Base-by-base conservation (phyloP, 2,113 vertebrate genomes). In the Catagonus wagneri region DNA sequence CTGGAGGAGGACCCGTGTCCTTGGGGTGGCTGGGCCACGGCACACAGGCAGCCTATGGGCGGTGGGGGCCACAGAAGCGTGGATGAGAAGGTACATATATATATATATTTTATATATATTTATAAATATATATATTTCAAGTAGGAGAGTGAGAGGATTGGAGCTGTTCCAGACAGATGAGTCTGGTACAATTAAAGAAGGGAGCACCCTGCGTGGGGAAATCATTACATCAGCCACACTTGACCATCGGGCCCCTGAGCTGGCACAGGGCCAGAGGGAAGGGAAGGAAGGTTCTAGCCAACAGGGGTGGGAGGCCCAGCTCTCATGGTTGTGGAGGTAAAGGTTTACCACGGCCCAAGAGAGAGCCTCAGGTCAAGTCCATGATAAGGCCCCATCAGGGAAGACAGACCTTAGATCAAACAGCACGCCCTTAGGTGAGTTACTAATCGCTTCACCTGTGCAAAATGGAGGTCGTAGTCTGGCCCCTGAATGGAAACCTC, bases 11-110 rank as follows among this genome's bases (percentile, higher is more conserved):
- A 4, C 69, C 36, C 15, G 9, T 1, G 10, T 71, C 58, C 68
- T 75, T 16, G 0, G n/a, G 9, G 17, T 2, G 39, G 56, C 6
- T 0, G 1, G 50, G 14, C 50, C 32, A 3, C 27, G 7, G 4
- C 79, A 20, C 0, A 4, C 3, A 3, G 5, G 75, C 20, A 50
- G 14, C 7, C 29, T 6, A 2, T 1, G n/a, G 52, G n/a, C 25
- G 4, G 15, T 7, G 5, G 29, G n/a, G 44, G 29, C 36, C 17
- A 17, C 1, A 12, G 32, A 39, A 71, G 17, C 32, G 2, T n/a
- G 22, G 17, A 36, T 7, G 17, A 71, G 17, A 76, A 76, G 75
- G n/a, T 7, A 13, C 6, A 54, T 76, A n/a, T 23, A 58, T 17
- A 58, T 58, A 54, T 54, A 52, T n/a, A n/a, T n/a, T n/a, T n/a